Conservation (phyloP, 2,888 invertebrate species). For the Pogonocherus hispidulus region DNA sequence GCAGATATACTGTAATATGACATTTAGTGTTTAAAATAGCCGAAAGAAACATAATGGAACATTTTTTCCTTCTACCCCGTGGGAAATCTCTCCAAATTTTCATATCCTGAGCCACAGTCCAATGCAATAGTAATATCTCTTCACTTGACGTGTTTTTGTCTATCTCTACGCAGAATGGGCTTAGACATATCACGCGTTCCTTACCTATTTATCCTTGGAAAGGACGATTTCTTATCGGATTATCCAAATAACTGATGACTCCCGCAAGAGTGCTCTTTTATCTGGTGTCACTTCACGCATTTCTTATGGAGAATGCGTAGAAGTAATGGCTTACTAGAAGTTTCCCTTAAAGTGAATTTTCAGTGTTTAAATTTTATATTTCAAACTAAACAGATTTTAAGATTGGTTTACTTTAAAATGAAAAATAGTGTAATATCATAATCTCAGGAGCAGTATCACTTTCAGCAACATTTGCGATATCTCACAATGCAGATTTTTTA, state of each 20-base stretch:
- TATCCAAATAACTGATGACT: conserved; percentile 8
- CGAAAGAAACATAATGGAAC: conserved; percentile 3
- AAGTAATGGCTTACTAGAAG: too few species aligned
- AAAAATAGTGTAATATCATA: too few species aligned
- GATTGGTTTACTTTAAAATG: too few species aligned
- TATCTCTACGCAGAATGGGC: background rate
- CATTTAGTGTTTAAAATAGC: conserved; percentile 29
- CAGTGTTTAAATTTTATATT: too few species aligned
- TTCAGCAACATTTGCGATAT: too few species aligned
- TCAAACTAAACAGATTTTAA: too few species aligned
- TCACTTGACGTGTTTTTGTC: conserved; percentile 7
- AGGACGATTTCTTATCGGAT: conserved; percentile 6
- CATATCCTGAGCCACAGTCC: conserved; percentile 31
- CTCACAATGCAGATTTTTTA: too few species aligned
- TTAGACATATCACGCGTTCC: conserved; percentile 13
- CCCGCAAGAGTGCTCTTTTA: background rate
- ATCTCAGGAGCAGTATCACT: too few species aligned
- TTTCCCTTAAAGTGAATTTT: too few species aligned
- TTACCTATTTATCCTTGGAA: conserved; percentile 18
- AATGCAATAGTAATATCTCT: conserved; percentile 6
- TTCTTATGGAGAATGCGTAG: too few species aligned
- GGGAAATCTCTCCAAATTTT: conserved; percentile 35
- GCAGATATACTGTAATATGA: background rate
- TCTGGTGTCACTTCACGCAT: too few species aligned
- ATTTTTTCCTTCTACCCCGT: conserved; percentile 27